phyloP scores from a whole-genome alignment of 2,888 invertebrate genomes.

The Caenorhabditis virilis region DNA sequence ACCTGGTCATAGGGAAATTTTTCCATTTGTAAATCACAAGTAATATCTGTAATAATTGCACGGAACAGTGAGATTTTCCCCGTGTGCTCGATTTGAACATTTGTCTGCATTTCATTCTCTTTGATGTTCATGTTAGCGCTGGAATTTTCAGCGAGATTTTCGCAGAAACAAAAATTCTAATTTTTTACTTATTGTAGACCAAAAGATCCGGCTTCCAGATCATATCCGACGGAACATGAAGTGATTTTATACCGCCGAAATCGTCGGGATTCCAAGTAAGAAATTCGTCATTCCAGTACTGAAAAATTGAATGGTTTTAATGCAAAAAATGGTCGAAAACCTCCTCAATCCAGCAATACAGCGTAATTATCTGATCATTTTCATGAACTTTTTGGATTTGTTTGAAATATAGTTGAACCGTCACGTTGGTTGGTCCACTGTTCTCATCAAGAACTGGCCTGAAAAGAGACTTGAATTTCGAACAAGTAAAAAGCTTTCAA shows the following conservation, averaged over 20 bases:
- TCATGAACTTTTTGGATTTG: conserved; percentile 67
- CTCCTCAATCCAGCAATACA: conserved; percentile 68
- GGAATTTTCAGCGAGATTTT: conserved; percentile 12
- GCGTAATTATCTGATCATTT: conserved; percentile 64
- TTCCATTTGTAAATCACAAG: conserved; percentile 63
- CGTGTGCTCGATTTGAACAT: conserved; percentile 61
- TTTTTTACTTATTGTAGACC: conserved; percentile 64
- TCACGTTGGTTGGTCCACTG: conserved; percentile 63
- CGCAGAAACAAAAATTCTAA: background rate
- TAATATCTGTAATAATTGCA: conserved; percentile 67
- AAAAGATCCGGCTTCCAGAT: conserved; percentile 63
- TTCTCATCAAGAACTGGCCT: conserved; percentile 52
- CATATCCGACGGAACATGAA: conserved; percentile 54
- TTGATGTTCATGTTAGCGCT: conserved; percentile 68
- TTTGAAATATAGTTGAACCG: conserved; percentile 66
- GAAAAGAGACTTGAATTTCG: conserved; percentile 1
- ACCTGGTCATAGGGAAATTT: conserved; percentile 62
- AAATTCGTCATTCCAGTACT: conserved; percentile 59
- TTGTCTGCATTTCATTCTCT: conserved; percentile 67
- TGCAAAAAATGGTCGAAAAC: conserved; percentile 17
- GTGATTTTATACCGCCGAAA: conserved; percentile 43
- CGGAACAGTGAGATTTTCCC: conserved; percentile 60
- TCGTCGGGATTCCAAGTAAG: conserved; percentile 53
- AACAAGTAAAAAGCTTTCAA: background rate
- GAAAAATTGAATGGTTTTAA: background rate